phyloP scores from a whole-genome alignment of 2,797 vertebrate species.

The Enteromius mattozi region DNA sequence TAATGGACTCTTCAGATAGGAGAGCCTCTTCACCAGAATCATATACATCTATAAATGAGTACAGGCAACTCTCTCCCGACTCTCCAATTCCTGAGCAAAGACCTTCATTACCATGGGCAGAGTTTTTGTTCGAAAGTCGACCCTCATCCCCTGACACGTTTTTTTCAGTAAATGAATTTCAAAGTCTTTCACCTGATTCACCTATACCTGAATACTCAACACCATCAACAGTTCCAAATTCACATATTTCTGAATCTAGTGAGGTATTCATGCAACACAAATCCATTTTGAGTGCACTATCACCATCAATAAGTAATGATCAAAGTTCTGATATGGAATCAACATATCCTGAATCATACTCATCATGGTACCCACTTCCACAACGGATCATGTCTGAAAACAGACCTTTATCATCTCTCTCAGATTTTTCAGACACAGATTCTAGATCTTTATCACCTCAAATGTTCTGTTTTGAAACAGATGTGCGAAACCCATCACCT shows the following conservation, averaged over 20 bases:
- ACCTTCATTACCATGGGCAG: background rate
- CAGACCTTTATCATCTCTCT: slow-evolving; percentile 69
- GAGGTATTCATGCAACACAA: background rate
- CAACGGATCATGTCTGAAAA: slow-evolving; percentile 56
- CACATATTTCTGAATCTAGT: slow-evolving; percentile 14
- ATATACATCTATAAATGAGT: slow-evolving; percentile 59
- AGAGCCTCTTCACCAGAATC: slow-evolving; percentile 67
- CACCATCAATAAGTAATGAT: slow-evolving; percentile 9
- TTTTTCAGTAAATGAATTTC: slow-evolving; percentile 67
- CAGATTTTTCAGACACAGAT: slow-evolving; percentile 69
- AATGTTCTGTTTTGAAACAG: slow-evolving; percentile 24
- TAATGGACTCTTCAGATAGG: background rate
- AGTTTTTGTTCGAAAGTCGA: slow-evolving; percentile 38
- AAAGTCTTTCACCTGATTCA: slow-evolving; percentile 71
- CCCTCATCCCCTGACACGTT: slow-evolving; percentile 65
- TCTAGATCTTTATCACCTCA: slow-evolving; percentile 53
- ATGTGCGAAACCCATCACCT: slow-evolving; percentile 52
- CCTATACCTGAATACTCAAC: slow-evolving; percentile 68
- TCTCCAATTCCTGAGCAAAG: slow-evolving; percentile 56
- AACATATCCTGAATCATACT: slow-evolving; percentile 2
- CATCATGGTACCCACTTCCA: background rate
- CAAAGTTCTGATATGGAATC: slow-evolving; percentile 31
- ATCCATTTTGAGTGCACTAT: background rate
- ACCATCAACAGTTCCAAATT: slow-evolving; percentile 48
- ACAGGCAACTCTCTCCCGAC: slow-evolving; percentile 54